Percentiles rank a stretch among this genome's conserved stretches.
Evolutionary conservation across 2,797 vertebrate species (phyloP).

Genomic region (Rhinoraja longicauda): DNA sequence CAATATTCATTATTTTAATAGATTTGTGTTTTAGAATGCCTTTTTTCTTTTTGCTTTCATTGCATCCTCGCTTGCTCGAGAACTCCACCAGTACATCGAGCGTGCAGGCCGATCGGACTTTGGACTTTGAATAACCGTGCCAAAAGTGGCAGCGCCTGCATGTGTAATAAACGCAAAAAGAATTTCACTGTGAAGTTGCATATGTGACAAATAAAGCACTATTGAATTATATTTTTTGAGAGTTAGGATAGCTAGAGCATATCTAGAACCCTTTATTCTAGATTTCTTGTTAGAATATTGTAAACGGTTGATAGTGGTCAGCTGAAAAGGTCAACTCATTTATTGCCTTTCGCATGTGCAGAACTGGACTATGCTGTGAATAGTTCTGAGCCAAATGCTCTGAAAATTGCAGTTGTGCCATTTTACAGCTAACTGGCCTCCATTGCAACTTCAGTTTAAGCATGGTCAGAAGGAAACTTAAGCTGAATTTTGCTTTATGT

Average conservation of each 20-base stretch:
- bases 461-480: background rate
- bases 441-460: background rate
- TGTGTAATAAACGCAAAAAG: too few relatives aligned
- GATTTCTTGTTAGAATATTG: background rate
- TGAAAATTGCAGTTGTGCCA: background rate
- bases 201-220: too few relatives aligned
- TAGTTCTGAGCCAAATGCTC: background rate
- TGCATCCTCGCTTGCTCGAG: background rate
- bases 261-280: background rate
- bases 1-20: background rate
- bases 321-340: background rate
- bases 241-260: too few relatives aligned
- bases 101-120: too few relatives aligned
- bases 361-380: background rate
- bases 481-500: too few relatives aligned
- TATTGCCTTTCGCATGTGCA: background rate
- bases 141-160: too few relatives aligned
- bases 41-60: background rate
- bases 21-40: background rate
- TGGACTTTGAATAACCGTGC: too few relatives aligned
- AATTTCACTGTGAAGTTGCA: too few relatives aligned
- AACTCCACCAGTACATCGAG: too few relatives aligned
- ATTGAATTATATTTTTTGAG: too few relatives aligned
- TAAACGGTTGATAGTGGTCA: background rate
- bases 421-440: background rate